Percentiles rank a stretch among this genome's conserved stretches.
Evolutionary conservation across 2,797 vertebrate genomes (phyloP).

Genomic region (Podarcis lilfordi): DNA sequence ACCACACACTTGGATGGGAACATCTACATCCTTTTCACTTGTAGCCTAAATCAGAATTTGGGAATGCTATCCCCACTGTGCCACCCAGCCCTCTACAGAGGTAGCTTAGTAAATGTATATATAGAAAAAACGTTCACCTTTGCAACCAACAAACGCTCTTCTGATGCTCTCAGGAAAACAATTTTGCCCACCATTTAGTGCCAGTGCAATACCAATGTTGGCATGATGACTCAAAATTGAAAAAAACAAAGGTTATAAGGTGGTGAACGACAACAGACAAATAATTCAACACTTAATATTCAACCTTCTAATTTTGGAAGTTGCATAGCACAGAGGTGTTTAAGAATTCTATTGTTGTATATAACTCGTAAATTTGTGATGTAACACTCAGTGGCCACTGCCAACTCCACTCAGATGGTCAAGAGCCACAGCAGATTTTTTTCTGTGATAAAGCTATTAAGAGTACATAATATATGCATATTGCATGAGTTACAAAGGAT

Average conservation of each 20-base stretch:
- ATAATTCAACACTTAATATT: constrained; percentile 31
- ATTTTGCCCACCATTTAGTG: constrained; percentile 34
- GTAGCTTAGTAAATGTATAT: not conserved
- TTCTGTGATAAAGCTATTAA: not conserved
- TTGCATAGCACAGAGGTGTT: not conserved
- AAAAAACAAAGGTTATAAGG: constrained; percentile 28
- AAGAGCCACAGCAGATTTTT: not conserved
- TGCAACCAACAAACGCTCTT: constrained; percentile 30
- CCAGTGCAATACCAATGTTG: constrained; percentile 35
- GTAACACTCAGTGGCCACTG: not conserved
- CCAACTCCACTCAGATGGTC: not conserved
- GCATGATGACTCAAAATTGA: constrained; percentile 26
- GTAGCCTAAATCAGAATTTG: not conserved
- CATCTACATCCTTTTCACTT: rapidly evolving
- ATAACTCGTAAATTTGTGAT: not conserved
- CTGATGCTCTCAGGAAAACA: constrained; percentile 54
- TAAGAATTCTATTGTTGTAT: constrained; percentile 5
- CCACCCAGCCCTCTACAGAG: constrained; percentile 18
- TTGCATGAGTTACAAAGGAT: not conserved
- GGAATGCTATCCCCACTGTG: not conserved
- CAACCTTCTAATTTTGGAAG: constrained; percentile 17
- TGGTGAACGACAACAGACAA: constrained; percentile 6
- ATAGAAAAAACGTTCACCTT: constrained; percentile 29
- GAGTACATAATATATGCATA: not conserved
- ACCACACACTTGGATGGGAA: not conserved